Evolutionary conservation across 64 coral and sea anemone species (phyloP).

Genomic region (Montipora cactus): DNA sequence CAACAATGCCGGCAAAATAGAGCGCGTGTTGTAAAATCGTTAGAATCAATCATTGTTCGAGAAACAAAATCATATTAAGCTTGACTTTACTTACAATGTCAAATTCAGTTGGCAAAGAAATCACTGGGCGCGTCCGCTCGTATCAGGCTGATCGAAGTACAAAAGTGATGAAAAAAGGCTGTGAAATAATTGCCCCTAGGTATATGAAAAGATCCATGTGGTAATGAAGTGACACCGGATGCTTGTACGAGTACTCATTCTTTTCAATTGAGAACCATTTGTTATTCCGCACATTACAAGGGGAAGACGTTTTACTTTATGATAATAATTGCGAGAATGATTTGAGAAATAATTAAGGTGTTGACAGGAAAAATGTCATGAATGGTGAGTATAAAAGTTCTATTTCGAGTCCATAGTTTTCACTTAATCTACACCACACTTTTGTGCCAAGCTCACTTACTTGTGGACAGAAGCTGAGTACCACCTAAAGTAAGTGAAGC

Average conservation of each 20-base stretch:
- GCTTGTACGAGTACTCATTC: not conserved
- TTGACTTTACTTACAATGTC: not conserved
- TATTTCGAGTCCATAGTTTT: not conserved
- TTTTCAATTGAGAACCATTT: not conserved
- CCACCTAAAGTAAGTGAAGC: too few relatives aligned
- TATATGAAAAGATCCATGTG: not conserved
- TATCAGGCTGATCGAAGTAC: not conserved
- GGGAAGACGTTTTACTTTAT: conserved; percentile 44
- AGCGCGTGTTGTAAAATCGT: not conserved
- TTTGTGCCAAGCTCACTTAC: not conserved
- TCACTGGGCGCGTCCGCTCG: not conserved
- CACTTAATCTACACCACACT: not conserved
- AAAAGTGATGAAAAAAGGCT: not conserved
- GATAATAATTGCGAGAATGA: not conserved
- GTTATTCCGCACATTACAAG: not conserved
- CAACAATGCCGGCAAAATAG: not conserved
- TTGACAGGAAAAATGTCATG: not conserved
- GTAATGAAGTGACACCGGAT: conserved; percentile 36
- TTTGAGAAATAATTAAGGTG: conserved; percentile 40
- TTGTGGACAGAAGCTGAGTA: too few relatives aligned
- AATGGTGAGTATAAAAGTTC: not conserved
- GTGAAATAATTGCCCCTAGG: not conserved
- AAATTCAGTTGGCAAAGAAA: not conserved
- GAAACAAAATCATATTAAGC: not conserved
- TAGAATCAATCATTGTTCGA: not conserved